These are phyloP conservation scores for Shinisaurus crocodilurus DNA, from an alignment of 2,113 vertebrate species.

Conservation along the genomic window DNA sequence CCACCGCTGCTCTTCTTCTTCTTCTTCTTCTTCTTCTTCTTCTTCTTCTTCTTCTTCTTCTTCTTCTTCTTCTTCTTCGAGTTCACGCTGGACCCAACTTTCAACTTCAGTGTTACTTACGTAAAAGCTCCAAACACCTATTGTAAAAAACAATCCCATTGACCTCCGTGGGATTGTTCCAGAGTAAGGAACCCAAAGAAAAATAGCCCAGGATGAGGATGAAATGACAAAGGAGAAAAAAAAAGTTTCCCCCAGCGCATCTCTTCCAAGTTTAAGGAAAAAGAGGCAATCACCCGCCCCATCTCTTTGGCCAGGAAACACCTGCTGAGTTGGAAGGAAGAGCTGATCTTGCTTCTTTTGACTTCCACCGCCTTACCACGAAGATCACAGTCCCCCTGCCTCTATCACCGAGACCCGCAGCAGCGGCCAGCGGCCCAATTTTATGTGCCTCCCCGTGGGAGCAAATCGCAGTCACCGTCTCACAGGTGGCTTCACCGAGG, in stretches of 20 bases:
- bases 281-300: neutral
- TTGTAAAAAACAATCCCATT: neutral
- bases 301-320: neutral
- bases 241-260: neutral
- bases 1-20: no score
- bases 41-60: no score
- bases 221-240: neutral
- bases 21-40: no score
- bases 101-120: neutral
- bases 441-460: neutral
- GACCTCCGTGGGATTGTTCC: neutral
- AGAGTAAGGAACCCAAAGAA: no score
- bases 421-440: no score
- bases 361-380: neutral
- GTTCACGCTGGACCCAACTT: neutral
- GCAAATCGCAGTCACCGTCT: neutral
- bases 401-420: no score
- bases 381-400: neutral
- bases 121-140: neutral
- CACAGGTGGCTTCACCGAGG: neutral
- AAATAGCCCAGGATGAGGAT: neutral
- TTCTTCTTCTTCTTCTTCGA: neutral
- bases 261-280: neutral
- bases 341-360: neutral
- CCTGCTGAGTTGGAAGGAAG: neutral